Evolutionary conservation across 2,113 vertebrate species (phyloP).

Genomic region (Plecturocebus donacophilus): DNA sequence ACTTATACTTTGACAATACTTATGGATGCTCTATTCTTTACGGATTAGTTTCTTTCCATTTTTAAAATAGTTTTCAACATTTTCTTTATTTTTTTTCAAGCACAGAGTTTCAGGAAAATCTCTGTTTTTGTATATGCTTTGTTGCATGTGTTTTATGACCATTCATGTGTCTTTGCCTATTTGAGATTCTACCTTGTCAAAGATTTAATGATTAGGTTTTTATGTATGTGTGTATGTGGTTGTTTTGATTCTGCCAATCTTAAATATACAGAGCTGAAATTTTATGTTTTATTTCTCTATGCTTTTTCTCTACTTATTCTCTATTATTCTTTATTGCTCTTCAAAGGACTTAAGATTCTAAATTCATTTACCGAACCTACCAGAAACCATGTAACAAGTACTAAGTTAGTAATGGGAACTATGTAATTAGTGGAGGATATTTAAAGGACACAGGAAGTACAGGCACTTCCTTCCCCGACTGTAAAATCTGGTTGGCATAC

Average conservation of each 20-base stretch:
- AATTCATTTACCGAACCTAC: conserved; percentile 30
- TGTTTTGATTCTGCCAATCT: background rate
- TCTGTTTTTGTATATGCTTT: background rate
- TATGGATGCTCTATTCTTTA: background rate
- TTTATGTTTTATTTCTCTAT: conserved; percentile 42
- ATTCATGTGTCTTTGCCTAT: background rate
- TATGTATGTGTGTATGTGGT: background rate
- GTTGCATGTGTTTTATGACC: background rate
- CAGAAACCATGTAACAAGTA: conserved; percentile 11
- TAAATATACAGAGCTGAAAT: background rate
- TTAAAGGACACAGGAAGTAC: conserved; percentile 46
- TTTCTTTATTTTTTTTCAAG: background rate
- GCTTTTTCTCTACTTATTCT: background rate
- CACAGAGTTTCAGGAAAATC: background rate
- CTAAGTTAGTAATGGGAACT: conserved; percentile 29
- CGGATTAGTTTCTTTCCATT: background rate
- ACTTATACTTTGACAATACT: background rate
- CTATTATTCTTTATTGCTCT: background rate
- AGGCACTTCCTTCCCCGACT: conserved; percentile 51
- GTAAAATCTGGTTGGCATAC: conserved; percentile 47
- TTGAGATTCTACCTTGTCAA: background rate
- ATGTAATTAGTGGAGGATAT: conserved; percentile 43
- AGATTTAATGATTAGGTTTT: background rate
- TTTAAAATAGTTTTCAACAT: background rate
- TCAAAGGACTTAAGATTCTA: conserved; percentile 7